Conservation (phyloP, 2,888 invertebrate species). For the Anticlea derivata region DNA sequence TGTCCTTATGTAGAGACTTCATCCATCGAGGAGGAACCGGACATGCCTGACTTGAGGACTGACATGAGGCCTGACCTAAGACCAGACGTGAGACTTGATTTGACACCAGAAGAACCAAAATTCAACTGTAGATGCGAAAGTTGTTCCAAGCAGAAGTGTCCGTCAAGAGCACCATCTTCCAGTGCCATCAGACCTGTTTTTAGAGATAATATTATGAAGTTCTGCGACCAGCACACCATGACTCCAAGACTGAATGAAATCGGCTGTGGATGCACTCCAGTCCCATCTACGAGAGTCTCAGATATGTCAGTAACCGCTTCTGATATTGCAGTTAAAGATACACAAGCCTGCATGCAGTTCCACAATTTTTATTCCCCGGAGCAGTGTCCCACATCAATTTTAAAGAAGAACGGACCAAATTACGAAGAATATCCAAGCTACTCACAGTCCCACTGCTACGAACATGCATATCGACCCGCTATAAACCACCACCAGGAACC, state of each 20-base stretch:
- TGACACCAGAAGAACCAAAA: constrained; percentile 7
- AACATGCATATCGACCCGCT: not conserved
- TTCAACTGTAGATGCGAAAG: constrained; percentile 47
- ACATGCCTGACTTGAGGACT: not conserved
- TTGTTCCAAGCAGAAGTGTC: constrained; percentile 43
- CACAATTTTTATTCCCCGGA: constrained; percentile 16
- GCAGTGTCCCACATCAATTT: constrained; percentile 22
- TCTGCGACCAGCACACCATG: constrained; percentile 59
- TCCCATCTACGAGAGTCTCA: constrained; percentile 31
- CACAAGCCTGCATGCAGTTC: constrained; percentile 23
- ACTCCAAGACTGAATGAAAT: constrained; percentile 55
- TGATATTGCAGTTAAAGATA: constrained; percentile 36
- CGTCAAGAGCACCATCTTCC: constrained; percentile 26
- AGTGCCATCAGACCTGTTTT: constrained; percentile 30
- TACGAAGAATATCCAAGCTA: constrained; percentile 3
- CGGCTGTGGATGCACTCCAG: constrained; percentile 42
- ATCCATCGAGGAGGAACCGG: constrained; percentile 30
- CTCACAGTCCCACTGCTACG: constrained; percentile 4
- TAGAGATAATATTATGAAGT: constrained; percentile 58
- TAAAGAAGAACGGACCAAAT: constrained; percentile 14
- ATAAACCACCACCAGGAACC: constrained; percentile 28
- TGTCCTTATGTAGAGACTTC: constrained; percentile 42
- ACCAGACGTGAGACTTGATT: not conserved
- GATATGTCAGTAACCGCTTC: constrained; percentile 37
- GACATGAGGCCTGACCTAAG: not conserved